Percentiles rank a stretch among this genome's conserved stretches.
phyloP scores from a whole-genome alignment of 2,797 vertebrate genomes.

The Pangasius larnaudii region DNA sequence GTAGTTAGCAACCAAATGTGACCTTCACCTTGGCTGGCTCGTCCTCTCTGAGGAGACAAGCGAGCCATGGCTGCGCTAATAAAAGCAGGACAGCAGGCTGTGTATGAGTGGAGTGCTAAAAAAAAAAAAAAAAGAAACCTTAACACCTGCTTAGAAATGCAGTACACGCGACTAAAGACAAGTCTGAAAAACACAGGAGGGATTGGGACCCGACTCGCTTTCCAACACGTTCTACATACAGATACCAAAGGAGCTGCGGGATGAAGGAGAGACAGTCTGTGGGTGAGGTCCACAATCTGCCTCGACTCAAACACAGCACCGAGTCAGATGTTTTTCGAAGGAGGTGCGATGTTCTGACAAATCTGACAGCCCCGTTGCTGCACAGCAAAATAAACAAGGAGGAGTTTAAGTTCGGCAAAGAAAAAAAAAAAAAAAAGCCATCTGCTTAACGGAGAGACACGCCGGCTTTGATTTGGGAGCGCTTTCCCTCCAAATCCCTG shows the following conservation, averaged over 20 bases:
- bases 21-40: not conserved
- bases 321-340: constrained; percentile 12
- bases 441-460: constrained; percentile 1
- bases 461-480: not conserved
- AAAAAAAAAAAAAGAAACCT: no score
- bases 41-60: not conserved
- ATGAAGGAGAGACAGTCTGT: constrained; percentile 27
- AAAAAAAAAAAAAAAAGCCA: not conserved
- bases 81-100: not conserved
- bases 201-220: not conserved
- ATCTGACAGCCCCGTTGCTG: constrained; percentile 30
- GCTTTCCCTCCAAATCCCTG: not conserved
- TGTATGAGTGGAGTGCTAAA: no score
- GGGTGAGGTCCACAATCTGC: not conserved
- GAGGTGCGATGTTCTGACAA: constrained; percentile 11
- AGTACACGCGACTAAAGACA: not conserved
- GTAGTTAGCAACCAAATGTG: constrained; percentile 3
- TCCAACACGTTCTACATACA: not conserved
- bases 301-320: constrained; percentile 14
- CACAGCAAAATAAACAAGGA: constrained; percentile 26
- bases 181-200: not conserved
- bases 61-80: not conserved
- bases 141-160: not conserved
- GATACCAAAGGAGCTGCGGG: constrained; percentile 26
- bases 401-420: not conserved